phyloP scores from a whole-genome alignment of 1,140 invertebrate genomes.

The Tetramorium simillimum region DNA sequence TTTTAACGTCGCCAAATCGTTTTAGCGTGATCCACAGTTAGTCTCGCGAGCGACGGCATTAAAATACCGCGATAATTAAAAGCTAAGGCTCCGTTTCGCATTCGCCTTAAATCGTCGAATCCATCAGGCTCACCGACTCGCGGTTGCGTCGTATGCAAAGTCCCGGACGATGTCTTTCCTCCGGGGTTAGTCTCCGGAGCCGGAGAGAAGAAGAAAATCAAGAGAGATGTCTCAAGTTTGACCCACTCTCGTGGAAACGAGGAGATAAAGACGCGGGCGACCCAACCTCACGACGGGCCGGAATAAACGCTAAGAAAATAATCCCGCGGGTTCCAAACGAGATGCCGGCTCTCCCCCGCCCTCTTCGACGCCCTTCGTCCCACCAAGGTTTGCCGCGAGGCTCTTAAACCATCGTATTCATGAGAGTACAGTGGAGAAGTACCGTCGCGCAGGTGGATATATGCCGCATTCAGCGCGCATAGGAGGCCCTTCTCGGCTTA shows the following conservation, averaged over 20 bases:
- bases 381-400: neutral
- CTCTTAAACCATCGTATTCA: slow-evolving; percentile 54
- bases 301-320: slow-evolving; percentile 55
- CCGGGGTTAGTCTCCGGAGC: neutral
- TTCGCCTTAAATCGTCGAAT: slow-evolving; percentile 41
- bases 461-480: slow-evolving; percentile 17
- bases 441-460: slow-evolving; percentile 26
- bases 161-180: slow-evolving; percentile 8
- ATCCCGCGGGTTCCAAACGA: slow-evolving; percentile 33
- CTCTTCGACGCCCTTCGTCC: neutral
- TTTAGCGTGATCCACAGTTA: neutral
- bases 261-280: slow-evolving; percentile 35
- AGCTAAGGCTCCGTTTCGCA: neutral
- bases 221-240: slow-evolving; percentile 50
- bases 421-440: slow-evolving; percentile 36
- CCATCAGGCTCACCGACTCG: neutral
- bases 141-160: slow-evolving; percentile 25
- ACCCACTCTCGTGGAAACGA: slow-evolving; percentile 47
- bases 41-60: neutral
- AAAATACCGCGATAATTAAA: slow-evolving; percentile 41
- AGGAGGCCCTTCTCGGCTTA: neutral
- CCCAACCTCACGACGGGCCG: neutral
- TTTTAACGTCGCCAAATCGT: neutral
- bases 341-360: neutral
- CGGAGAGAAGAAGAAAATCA: slow-evolving; percentile 24